Base-by-base conservation (phyloP, 2,797 vertebrate species). In the Capromys pilorides region DNA sequence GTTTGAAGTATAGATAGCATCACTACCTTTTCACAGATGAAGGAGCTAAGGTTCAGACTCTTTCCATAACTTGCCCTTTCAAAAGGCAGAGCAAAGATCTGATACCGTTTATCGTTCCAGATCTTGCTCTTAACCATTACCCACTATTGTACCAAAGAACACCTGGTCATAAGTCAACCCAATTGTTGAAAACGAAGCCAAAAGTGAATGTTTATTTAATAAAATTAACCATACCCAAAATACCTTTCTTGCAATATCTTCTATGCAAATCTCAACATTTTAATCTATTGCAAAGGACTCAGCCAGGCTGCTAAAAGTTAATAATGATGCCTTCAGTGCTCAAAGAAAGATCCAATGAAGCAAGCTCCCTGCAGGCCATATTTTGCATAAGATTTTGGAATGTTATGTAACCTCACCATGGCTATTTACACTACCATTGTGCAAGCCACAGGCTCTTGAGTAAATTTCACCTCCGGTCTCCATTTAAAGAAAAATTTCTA, bases 181-280 rank as follows among this genome's bases (percentile, higher is more conserved):
- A 97, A 93, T 9, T 96, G 92, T 45, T 81, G 85, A 96, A 95
- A 93, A 96, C 33, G 69, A 96, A 86, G 91, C 86, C 91, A 97
- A 94, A 97, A 97, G 91, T 94, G 94, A 97, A 94, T 97, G 93
- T 97, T 96, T 97, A 96, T 94, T 96, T 97, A 86, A 90, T 87
- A 93, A 94, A 96, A 95, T 96, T 96, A 96, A 89, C 95, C 33
- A n/a, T 78, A 28, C 83, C 91, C 2, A 93, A 96, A 97, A 97
- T 94, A 96, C 21, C 39, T 36, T 6, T 75, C 87, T 94, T 95
- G 84, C 49, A 83, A 69, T 86, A 94, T 81, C 81, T 88, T 86
- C 51, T 83, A 97, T 97, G 96, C 96, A 97, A 96, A 97, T 96
- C 88, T 67, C 33, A 86, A 93, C 26, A 93, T 67, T 67, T 94